Evolutionary conservation across 2,888 invertebrate genomes (phyloP).

Genomic region (Ochlodes sylvanus): DNA sequence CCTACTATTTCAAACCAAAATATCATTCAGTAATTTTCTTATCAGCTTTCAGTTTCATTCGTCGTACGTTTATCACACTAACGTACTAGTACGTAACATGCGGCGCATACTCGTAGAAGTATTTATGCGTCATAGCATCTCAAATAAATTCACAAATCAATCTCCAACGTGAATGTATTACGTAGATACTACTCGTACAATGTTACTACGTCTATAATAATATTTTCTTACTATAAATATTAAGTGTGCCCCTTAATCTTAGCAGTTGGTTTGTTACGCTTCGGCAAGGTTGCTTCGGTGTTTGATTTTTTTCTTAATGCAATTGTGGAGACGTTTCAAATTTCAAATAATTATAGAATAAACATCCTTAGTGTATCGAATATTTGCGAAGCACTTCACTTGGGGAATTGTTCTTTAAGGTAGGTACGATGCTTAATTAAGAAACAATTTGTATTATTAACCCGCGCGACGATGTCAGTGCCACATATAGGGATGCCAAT

Average conservation of each 20-base stretch:
- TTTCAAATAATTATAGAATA: neutral
- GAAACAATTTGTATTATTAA: too few relatives aligned
- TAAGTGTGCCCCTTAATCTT: neutral
- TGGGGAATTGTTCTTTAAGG: too few relatives aligned
- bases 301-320: too few relatives aligned
- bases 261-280: neutral
- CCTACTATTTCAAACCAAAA: too few relatives aligned
- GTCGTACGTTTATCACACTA: neutral
- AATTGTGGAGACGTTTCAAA: too few relatives aligned
- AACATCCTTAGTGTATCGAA: neutral
- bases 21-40: neutral
- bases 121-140: neutral
- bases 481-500: too few relatives aligned
- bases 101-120: neutral
- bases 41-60: neutral
- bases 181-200: neutral
- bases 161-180: slow-evolving; percentile 10
- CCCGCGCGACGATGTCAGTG: too few relatives aligned
- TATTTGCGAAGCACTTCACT: too few relatives aligned
- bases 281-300: too few relatives aligned
- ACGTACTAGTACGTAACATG: neutral
- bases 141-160: slow-evolving; percentile 2
- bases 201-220: neutral
- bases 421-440: too few relatives aligned
- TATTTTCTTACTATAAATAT: neutral